phyloP scores from a whole-genome alignment of 2,888 invertebrate species.

The Poecilobothrus nobilitatus region DNA sequence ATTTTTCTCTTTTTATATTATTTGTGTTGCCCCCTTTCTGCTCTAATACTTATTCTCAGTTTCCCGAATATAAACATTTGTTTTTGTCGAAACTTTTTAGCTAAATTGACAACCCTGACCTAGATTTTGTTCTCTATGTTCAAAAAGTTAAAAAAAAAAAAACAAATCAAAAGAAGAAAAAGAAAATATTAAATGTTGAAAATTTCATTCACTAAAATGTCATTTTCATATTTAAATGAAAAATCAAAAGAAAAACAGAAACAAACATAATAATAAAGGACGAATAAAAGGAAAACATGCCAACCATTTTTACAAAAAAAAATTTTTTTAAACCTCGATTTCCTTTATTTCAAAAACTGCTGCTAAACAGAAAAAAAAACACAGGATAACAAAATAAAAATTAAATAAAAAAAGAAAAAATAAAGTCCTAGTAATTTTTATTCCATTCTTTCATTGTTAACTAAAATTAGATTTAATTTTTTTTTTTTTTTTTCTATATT shows the following conservation, averaged over 20 bases:
- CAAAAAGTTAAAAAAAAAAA: too few relatives aligned
- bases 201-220: conserved; percentile 4
- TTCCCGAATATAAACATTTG: too few relatives aligned
- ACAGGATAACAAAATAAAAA: not conserved
- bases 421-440: not conserved
- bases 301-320: not conserved
- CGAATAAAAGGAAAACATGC: not conserved
- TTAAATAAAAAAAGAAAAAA: too few relatives aligned
- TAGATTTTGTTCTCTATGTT: not conserved
- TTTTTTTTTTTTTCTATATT: not conserved
- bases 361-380: too few relatives aligned
- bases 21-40: too few relatives aligned
- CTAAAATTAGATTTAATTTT: not conserved
- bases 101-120: not conserved
- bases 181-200: not conserved
- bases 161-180: not conserved
- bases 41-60: too few relatives aligned
- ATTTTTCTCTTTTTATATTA: too few relatives aligned
- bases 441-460: not conserved
- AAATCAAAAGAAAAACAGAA: not conserved
- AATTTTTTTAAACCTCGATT: not conserved
- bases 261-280: too few relatives aligned
- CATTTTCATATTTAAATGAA: conserved; percentile 2
- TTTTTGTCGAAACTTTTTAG: not conserved
- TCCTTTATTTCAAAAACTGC: too few relatives aligned